phyloP scores from a whole-genome alignment of 2,888 invertebrate genomes.

The Drosophila picticornis region DNA sequence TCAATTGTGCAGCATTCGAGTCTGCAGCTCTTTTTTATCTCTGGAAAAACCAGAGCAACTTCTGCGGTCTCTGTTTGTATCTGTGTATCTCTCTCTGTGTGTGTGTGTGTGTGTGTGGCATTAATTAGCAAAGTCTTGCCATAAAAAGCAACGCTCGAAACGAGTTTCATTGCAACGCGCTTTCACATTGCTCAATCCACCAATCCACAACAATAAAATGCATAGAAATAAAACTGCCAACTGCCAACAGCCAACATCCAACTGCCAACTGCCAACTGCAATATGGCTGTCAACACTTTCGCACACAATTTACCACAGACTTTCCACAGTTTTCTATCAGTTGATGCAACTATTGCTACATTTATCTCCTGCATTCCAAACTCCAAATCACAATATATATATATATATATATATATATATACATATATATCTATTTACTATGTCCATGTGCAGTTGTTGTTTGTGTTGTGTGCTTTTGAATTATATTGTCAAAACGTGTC shows the following conservation, averaged over 20 bases:
- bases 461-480: not conserved
- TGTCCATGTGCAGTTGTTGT: not conserved
- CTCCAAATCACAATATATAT: too few relatives aligned
- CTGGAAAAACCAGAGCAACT: constrained; percentile 57
- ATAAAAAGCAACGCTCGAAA: constrained; percentile 50
- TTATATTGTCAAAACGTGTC: not conserved
- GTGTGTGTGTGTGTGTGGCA: constrained; percentile 33
- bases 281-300: constrained; percentile 69
- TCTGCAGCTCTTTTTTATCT: constrained; percentile 25
- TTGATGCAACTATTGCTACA: not conserved
- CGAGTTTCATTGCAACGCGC: constrained; percentile 60
- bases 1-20: constrained; percentile 44
- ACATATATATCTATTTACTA: too few relatives aligned
- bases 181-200: constrained; percentile 60
- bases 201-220: constrained; percentile 31
- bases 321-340: constrained; percentile 56
- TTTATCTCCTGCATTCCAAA: not conserved
- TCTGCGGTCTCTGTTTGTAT: constrained; percentile 5
- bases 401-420: too few relatives aligned
- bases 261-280: constrained; percentile 4
- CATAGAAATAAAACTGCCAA: constrained; percentile 18
- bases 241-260: not conserved
- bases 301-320: constrained; percentile 53
- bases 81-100: constrained; percentile 1
- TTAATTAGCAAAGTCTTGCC: constrained; percentile 65